Base-by-base conservation (phyloP, 2,797 vertebrate genomes). In the Diceros bicornis region DNA sequence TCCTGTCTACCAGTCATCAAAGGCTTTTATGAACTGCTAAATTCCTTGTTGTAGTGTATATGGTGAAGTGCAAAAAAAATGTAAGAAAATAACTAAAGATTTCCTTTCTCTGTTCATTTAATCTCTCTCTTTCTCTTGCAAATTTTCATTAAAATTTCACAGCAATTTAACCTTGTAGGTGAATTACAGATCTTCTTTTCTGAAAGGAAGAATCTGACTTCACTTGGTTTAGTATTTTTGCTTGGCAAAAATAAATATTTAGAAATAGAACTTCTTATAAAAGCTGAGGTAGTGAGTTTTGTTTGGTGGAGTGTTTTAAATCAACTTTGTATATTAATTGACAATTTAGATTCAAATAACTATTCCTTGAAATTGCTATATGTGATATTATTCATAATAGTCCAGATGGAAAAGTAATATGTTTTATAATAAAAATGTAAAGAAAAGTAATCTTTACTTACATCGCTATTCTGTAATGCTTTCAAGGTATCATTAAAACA, bases 261-360 rank as follows among this genome's bases (percentile, higher is more conserved):
- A 72, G 29, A 71, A 68, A 57, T n/a, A 61, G 0, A 83, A 72
- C 21, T 77, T 41, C n/a, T 29, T 57, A 62, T 10, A 23, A 85
- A 96, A 79, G 13, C 17, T 92, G 23, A 4, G 2, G 55, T 23
- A 57, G 14, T 13, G 8, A 81, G 18, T 84, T 83, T 88, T 34
- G 41, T 52, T 97, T 96, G 50, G 21, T 72, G n/a, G 4, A 66
- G 50, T 94, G 89, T 66, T 69, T 74, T 68, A 52, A 86, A 66
- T 90, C 18, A 94, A 59, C 16, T 37, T 68, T 61, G 50, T n/a
- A 79, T 23, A 89, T 66, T 85, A 81, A 85, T 62, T 94, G n/a
- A 44, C n/a, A 66, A 88, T 47, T 66, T 55, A 87, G 11, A 62
- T 34, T 79, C 52, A 55, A 79, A 32, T 71, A 82, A 81, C 14